A percentile compares a stretch with the other conserved stretches of the same genome.
Evolutionary conservation across 2,888 invertebrate species (phyloP).

Genomic region (Papilio protenor): DNA sequence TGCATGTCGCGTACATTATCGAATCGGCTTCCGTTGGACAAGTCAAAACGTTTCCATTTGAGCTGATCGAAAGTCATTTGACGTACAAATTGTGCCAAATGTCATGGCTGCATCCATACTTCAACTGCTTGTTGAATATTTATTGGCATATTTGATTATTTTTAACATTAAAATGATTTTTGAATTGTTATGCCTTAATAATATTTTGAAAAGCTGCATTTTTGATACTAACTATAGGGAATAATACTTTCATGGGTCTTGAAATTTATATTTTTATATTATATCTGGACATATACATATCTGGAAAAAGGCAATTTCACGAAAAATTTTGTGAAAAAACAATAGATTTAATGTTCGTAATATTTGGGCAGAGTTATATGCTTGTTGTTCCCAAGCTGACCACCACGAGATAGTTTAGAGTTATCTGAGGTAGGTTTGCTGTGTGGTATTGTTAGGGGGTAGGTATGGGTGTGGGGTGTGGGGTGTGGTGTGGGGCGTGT

Average conservation of each 20-base stretch:
- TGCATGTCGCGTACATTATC: slow-evolving; percentile 37
- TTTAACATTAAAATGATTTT: slow-evolving; percentile 11
- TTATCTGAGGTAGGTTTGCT: not conserved
- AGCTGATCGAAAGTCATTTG: not conserved
- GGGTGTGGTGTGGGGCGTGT: not conserved
- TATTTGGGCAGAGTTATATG: no score
- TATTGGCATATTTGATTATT: slow-evolving; percentile 37
- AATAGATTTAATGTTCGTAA: not conserved
- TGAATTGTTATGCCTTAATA: not conserved
- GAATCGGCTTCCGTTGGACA: slow-evolving; percentile 24
- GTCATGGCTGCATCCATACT: slow-evolving; percentile 33
- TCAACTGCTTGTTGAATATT: slow-evolving; percentile 33
- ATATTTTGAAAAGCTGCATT: not conserved
- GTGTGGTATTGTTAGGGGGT: not conserved
- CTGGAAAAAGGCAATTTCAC: not conserved
- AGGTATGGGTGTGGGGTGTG: not conserved
- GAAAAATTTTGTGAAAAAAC: not conserved
- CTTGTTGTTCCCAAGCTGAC: no score
- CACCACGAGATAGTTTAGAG: not conserved
- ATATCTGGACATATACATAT: no score
- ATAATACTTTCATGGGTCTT: not conserved
- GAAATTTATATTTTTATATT: not conserved
- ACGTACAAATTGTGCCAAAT: not conserved
- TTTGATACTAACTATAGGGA: not conserved
- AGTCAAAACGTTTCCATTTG: slow-evolving; percentile 18